A percentile compares a stretch with the other conserved stretches of the same genome.
These are phyloP conservation scores for Temnothorax unifasciatus DNA, from an alignment of 2,888 invertebrate species.

Conservation along the genomic window DNA sequence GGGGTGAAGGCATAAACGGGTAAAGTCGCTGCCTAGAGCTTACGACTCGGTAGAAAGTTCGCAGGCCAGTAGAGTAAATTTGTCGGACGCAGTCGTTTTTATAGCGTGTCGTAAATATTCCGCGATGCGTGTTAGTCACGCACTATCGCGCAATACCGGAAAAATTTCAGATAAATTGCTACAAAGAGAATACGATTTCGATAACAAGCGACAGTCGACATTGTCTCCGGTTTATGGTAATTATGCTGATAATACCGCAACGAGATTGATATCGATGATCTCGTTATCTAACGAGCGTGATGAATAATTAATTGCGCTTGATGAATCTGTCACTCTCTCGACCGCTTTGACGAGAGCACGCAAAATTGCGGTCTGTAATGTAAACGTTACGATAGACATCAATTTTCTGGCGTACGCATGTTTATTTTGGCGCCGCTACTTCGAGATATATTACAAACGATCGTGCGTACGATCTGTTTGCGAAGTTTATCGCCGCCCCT, in stretches of 20 bases:
- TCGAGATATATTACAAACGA: constrained; percentile 66
- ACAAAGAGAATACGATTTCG: not conserved
- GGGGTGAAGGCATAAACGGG: constrained; percentile 57
- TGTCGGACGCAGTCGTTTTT: not conserved
- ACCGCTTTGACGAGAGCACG: constrained; percentile 4
- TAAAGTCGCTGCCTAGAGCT: constrained; percentile 55
- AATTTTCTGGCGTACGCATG: constrained; percentile 64
- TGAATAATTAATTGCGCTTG: constrained; percentile 41
- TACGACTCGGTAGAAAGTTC: constrained; percentile 54
- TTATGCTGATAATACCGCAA: constrained; percentile 1
- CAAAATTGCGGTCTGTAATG: constrained; percentile 17
- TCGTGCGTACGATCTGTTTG: constrained; percentile 74
- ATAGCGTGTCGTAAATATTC: constrained; percentile 26
- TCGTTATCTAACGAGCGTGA: constrained; percentile 40
- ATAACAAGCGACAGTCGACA: not conserved
- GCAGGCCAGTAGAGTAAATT: constrained; percentile 25
- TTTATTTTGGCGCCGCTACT: constrained; percentile 44
- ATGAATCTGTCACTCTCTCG: constrained; percentile 17
- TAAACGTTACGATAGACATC: constrained; percentile 38
- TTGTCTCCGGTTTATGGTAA: constrained; percentile 30
- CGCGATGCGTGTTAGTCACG: constrained; percentile 28
- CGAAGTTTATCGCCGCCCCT: constrained; percentile 85
- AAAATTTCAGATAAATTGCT: constrained; percentile 14
- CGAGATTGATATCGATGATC: constrained; percentile 34
- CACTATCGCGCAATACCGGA: not conserved